These are phyloP conservation scores for Darwinula stevensoni DNA, from an alignment of 2,888 invertebrate species.

Conservation along the genomic window DNA sequence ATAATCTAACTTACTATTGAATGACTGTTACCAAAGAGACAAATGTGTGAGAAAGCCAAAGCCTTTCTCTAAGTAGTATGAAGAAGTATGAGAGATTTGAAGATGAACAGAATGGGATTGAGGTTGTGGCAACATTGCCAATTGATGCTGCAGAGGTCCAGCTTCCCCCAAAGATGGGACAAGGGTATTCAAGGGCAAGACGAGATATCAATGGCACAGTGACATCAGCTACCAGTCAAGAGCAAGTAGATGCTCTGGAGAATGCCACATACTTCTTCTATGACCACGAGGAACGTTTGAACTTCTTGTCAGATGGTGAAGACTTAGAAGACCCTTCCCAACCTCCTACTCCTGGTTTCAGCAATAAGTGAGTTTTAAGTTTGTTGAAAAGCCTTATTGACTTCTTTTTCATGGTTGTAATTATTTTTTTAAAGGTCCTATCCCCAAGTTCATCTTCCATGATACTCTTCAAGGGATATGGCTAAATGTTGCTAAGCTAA, in stretches of 20 bases:
- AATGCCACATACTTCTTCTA: neutral
- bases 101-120: neutral
- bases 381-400: too few species aligned
- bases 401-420: too few species aligned
- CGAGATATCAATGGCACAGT: neutral
- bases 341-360: neutral
- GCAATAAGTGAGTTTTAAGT: neutral
- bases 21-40: too few species aligned
- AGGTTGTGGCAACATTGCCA: too few species aligned
- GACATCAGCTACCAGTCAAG: neutral
- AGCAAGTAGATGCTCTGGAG: neutral
- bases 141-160: conserved; percentile 1
- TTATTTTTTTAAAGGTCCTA: too few species aligned
- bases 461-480: too few species aligned
- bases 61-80: too few species aligned
- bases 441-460: too few species aligned
- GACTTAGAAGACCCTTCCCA: neutral
- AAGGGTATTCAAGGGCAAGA: too few species aligned
- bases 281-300: neutral
- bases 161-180: neutral
- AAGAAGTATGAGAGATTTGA: conserved; percentile 1
- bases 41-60: too few species aligned
- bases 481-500: too few species aligned
- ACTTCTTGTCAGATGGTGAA: neutral
- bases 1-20: too few species aligned